phyloP scores from a whole-genome alignment of 2,113 vertebrate species.

The Muntiacus reevesi region DNA sequence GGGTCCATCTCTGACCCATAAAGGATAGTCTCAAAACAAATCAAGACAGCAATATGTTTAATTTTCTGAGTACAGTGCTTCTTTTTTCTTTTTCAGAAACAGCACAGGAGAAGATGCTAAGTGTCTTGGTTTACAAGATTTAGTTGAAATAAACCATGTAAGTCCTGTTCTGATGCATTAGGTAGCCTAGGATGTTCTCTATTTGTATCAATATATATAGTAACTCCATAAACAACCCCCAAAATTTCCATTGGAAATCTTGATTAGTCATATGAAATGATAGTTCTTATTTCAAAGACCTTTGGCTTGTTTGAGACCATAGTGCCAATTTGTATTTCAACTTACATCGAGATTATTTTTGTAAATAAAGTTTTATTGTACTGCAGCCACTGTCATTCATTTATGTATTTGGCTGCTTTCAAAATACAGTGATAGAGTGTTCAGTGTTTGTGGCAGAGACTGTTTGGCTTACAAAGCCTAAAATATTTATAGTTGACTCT shows the following conservation, averaged over 20 bases:
- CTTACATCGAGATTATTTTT: background rate
- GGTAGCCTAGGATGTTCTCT: background rate
- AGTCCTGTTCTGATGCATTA: background rate
- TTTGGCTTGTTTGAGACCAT: background rate
- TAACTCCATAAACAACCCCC: background rate
- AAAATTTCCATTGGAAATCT: background rate
- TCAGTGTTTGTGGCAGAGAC: background rate
- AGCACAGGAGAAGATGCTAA: background rate
- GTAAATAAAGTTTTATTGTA: background rate
- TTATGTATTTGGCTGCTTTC: background rate
- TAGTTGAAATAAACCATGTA: constrained; percentile 26
- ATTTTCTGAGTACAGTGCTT: background rate
- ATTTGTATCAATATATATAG: background rate
- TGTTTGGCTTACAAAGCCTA: background rate
- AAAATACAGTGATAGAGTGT: background rate
- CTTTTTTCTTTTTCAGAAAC: constrained; percentile 22
- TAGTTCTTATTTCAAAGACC: background rate
- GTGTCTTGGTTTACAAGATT: background rate
- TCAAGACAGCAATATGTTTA: background rate
- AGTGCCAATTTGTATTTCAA: background rate
- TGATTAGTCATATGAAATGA: background rate
- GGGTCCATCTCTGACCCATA: background rate
- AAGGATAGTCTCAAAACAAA: background rate
- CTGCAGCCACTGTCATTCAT: background rate
- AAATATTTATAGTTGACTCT: background rate